Percentiles rank a stretch among this genome's conserved stretches.
Evolutionary conservation across 2,888 invertebrate species (phyloP).

Genomic region (Plutella xylostella): DNA sequence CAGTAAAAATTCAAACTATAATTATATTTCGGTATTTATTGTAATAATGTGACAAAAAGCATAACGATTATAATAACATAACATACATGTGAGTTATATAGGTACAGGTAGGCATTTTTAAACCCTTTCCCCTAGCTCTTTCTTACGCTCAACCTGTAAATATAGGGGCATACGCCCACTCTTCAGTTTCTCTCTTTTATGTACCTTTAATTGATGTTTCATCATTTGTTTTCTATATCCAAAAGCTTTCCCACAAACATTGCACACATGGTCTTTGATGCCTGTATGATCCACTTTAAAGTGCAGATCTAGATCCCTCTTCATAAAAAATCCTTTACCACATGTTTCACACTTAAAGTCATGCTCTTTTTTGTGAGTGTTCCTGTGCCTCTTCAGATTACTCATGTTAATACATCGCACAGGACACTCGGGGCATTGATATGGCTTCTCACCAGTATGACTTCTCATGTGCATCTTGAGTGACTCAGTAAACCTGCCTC

Average conservation of each 20-base stretch:
- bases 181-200: constrained; percentile 47
- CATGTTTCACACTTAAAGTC: constrained; percentile 50
- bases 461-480: constrained; percentile 55
- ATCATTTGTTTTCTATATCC: constrained; percentile 56
- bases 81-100: too few species aligned
- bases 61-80: too few species aligned
- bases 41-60: too few species aligned
- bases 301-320: constrained; percentile 41
- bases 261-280: constrained; percentile 49
- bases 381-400: constrained; percentile 49
- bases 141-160: constrained; percentile 37
- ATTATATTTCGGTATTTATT: too few species aligned
- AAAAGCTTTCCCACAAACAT: constrained; percentile 50
- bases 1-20: too few species aligned
- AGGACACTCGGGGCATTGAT: constrained; percentile 48
- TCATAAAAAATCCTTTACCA: constrained; percentile 43
- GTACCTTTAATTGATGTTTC: constrained; percentile 54
- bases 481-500: constrained; percentile 45
- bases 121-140: constrained; percentile 23
- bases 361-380: constrained; percentile 38
- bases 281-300: constrained; percentile 53
- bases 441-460: constrained; percentile 56
- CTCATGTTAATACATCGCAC: constrained; percentile 49
- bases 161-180: constrained; percentile 50
- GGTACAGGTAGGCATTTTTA: neutral